Evolutionary conservation across 2,113 vertebrate species (phyloP), one percentile per base, ranked within the genome.

Genomic region (Cervus canadensis): DNA sequence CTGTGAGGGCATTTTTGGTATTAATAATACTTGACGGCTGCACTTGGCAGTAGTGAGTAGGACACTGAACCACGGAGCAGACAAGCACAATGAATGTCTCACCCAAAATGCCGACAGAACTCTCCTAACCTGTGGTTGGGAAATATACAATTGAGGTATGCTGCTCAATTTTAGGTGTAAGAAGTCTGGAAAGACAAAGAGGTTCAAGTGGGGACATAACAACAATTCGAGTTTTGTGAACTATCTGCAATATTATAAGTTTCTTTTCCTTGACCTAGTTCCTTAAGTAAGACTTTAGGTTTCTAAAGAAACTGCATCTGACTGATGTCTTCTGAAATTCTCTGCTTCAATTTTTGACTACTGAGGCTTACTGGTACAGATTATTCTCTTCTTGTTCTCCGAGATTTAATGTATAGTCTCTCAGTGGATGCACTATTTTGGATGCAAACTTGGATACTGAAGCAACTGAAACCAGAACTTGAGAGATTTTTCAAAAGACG

Each of bases 381-480:
- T 12, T 21, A 48, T 82, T 78, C 30, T 88, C 59, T 82, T 59
- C 59, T 78, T 81, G 36, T 60, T 86, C 52, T 96, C 62, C 52
- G 62, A 86, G 84, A 94, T 89, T 71, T 94, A 96, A 76, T 45
- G 57, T 15, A 64, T 67, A 88, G 60, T 81, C 10, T 62, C 52
- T 36, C 84, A 95, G 48, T 17, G 45, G 43, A 67, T 88, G 25
- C 36, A 83, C 10, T 87, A 95, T 57, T 96, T 60, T 90, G 13
- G 40, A 89, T 95, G 25, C 33, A 88, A 81, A 6, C 23, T 60
- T 93, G 52, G 56, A 79, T 50, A 96, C 16, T 30, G 40, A 92
- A 76, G n/a, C 94, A 92, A 90, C 19, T 93, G 28, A 96, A 95
- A 97, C 43, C 16, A 89, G 45, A 62, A 82, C 7, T 91, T 71